Evolutionary conservation across 2,888 invertebrate species (phyloP), one percentile per base, ranked within the genome.

Genomic region (Oligia fasciuncula): DNA sequence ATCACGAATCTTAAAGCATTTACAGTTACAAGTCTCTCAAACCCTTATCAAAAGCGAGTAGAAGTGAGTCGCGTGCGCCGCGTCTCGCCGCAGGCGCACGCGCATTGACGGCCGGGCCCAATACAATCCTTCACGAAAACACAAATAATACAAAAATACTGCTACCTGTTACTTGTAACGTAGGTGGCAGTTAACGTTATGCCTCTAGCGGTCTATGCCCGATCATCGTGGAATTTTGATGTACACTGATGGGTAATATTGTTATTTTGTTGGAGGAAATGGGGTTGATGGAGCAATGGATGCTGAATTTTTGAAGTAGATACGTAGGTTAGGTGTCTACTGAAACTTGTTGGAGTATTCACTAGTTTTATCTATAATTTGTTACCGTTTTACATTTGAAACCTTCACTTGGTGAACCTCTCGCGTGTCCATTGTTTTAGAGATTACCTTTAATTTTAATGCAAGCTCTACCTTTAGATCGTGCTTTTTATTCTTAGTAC

Each of bases 81-180:
- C 76, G 72, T 70, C 63, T 43, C 29, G 87, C 90, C 87, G 67
- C 80, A 73, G 90, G 89, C 84, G 85, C 79, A 43, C 78, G 67
- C 68, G 77, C 84, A 67, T 88, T 88, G 86, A 86, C 76, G 79
- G 88, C 80, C 54, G 74, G 75, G 51, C 82, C 86, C 84, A 86
- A 81, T 84, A 81, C 82, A 84, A 88, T 88, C 80, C 77, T 79
- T 88, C 74, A 88, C 69, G 72, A 81, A 88, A 88, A 81, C 81
- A 89, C 76, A 85, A 88, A 90, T 81, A 84, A 85, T 77, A 88
- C 88, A 86, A 87, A 88, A 89, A 89, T 77, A 81, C 89, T 51
- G 88, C 88, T 88, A 88, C 89, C 89, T 88, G 88, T 84, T 88
- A 83, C 85, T 71, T 84, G 79, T 86, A 79, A 81, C 70, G 81